Evolutionary conservation across 2,797 vertebrate genomes (phyloP), one percentile per base, ranked within the genome.

Genomic region (Varecia variegata): DNA sequence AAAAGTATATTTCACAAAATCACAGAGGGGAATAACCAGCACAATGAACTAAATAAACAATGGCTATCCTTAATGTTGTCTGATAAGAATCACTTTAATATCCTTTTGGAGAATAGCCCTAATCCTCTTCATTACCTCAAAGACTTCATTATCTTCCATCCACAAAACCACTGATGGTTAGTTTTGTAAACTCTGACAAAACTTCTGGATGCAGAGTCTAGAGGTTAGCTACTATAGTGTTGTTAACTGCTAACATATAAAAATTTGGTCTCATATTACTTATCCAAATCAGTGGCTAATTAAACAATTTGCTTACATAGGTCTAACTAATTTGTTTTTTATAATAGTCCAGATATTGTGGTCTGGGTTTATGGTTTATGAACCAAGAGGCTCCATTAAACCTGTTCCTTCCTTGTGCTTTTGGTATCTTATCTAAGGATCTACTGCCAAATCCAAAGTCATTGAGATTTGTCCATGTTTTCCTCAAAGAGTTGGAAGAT

Each of bases 231-330:
- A 98, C 18, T 80, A 1, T 32, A 32, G 43, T 18, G 14, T 91
- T 25, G 11, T 90, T 97, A 96, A 98, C 97, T 95, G 86, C 74
- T 77, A 85, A 88, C 94, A 97, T 87, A 92, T 97, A 96, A 97
- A 90, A 98, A 88, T 25, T 21, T 80, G 95, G 95, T 94, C 96
- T 97, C 81, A 50, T 94, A 77, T 96, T 96, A 96, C 87, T 96
- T 77, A 85, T 85, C 92, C 70, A 97, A 97, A 88, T 74, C 77
- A 92, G 27, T 88, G 9, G 43, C 67, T 17, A 85, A 32, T 88
- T 94, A 93, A 92, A 96, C 79, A 90, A 94, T 38, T 32, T 76
- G 96, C 94, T 93, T 93, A 96, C 70, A 58, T 67, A 91, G 90
- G 95, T 97, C 95, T 96, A 94, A 93, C 65, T 54, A 70, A 43